Conservation (phyloP, 2,888 invertebrate genomes). For the Dryomyza anilis region DNA sequence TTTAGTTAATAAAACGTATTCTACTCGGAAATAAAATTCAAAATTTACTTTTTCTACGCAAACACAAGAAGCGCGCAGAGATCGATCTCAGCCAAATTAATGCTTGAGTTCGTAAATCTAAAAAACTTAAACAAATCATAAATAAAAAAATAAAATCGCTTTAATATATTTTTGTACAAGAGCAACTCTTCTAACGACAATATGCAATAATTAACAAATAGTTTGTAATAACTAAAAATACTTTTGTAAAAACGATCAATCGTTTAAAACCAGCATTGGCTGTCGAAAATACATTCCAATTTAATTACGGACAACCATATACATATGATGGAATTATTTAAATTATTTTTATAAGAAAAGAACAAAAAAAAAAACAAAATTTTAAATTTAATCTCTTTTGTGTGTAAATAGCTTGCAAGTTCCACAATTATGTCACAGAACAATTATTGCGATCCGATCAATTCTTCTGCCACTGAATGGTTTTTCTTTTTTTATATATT, state of each 20-base stretch:
- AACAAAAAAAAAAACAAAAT: no score
- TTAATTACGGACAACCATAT: background rate
- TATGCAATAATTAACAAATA: background rate
- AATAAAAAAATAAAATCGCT: background rate
- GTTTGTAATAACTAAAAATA: constrained; percentile 1
- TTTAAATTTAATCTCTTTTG: no score
- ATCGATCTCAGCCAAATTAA: constrained; percentile 11
- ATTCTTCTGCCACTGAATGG: no score
- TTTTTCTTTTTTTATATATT: no score
- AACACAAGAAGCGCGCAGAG: background rate
- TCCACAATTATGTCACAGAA: no score
- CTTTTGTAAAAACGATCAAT: no score
- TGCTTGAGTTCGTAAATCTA: constrained; percentile 3
- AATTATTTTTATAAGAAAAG: no score
- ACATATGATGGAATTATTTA: no score
- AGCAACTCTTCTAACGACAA: constrained; percentile 10
- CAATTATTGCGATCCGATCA: no score
- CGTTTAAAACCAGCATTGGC: background rate
- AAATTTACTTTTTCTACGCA: background rate
- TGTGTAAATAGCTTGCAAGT: no score
- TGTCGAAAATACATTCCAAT: background rate
- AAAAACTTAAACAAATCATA: no score
- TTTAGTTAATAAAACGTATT: background rate
- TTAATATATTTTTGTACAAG: background rate
- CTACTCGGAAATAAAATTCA: background rate